Percentiles rank a stretch among this genome's conserved stretches.
Evolutionary conservation across 2,113 vertebrate species (phyloP).

Genomic region (Corydoras sp.): DNA sequence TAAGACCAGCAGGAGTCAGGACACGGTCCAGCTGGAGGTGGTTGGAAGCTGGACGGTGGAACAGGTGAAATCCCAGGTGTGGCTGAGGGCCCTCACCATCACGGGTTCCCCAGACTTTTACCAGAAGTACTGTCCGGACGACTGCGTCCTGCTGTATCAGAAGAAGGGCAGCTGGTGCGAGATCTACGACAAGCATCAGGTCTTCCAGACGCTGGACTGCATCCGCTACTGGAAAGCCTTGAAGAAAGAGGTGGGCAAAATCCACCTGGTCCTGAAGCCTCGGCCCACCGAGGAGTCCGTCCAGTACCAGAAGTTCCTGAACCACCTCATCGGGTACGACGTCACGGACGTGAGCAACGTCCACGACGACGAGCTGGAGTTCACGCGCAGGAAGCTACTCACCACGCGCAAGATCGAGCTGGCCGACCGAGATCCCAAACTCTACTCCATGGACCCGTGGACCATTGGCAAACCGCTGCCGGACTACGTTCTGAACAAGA

Average conservation of each 20-base stretch:
- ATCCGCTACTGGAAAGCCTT: conserved; percentile 87
- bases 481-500: conserved; percentile 80
- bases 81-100: conserved; percentile 82
- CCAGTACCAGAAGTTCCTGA: conserved; percentile 84
- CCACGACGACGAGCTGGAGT: conserved; percentile 94
- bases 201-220: conserved; percentile 95
- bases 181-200: conserved; percentile 94
- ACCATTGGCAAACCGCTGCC: conserved; percentile 80
- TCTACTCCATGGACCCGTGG: conserved; percentile 97
- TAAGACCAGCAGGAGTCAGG: conserved; percentile 63
- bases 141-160: conserved; percentile 90
- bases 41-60: conserved; percentile 88
- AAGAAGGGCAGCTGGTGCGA: conserved; percentile 95
- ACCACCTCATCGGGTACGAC: conserved; percentile 88
- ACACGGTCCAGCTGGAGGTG: conserved; percentile 75
- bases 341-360: conserved; percentile 94
- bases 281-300: conserved; percentile 71
- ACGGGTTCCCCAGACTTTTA: conserved; percentile 82
- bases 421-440: conserved; percentile 73
- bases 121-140: conserved; percentile 77
- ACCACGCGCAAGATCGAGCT: conserved; percentile 86
- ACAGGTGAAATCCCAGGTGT: conserved; percentile 90
- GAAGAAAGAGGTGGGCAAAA: conserved; percentile 82
- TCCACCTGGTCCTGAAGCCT: conserved; percentile 76
- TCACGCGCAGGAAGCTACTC: conserved; percentile 86